These are phyloP conservation scores for Hipparchia sbordonii DNA, from an alignment of 2,888 invertebrate genomes.

Conservation along the genomic window DNA sequence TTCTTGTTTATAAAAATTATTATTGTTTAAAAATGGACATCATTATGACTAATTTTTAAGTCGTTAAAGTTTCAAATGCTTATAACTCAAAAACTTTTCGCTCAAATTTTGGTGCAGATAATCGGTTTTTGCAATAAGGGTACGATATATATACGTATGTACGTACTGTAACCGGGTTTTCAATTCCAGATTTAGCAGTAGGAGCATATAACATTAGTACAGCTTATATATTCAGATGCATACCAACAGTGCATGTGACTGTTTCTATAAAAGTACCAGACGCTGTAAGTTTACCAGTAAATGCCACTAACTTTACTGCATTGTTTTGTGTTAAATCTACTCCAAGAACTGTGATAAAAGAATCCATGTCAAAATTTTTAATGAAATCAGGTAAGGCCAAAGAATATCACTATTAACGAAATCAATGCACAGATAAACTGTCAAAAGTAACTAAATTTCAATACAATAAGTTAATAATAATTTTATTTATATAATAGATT, in stretches of 20 bases:
- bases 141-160: no score
- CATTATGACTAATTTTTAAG: no score
- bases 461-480: not conserved
- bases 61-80: no score
- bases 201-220: slow-evolving; percentile 83
- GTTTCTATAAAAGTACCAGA: slow-evolving; percentile 61
- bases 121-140: no score
- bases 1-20: no score
- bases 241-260: slow-evolving; percentile 63
- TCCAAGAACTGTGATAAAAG: slow-evolving; percentile 40
- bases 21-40: no score
- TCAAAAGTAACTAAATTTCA: not conserved
- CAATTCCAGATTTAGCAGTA: slow-evolving; percentile 82
- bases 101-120: no score
- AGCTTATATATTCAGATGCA: slow-evolving; percentile 77
- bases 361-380: slow-evolving; percentile 45
- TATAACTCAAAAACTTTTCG: no score
- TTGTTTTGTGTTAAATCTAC: slow-evolving; percentile 63
- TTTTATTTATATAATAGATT: slow-evolving; percentile 48
- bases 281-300: slow-evolving; percentile 64
- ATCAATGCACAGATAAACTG: no score
- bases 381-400: slow-evolving; percentile 53
- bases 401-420: not conserved
- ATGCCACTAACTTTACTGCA: slow-evolving; percentile 65
- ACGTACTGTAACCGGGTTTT: not conserved